A percentile compares a stretch with the other conserved stretches of the same genome.
Conservation (phyloP, 2,797 vertebrate genomes). For the Artibeus lituratus region DNA sequence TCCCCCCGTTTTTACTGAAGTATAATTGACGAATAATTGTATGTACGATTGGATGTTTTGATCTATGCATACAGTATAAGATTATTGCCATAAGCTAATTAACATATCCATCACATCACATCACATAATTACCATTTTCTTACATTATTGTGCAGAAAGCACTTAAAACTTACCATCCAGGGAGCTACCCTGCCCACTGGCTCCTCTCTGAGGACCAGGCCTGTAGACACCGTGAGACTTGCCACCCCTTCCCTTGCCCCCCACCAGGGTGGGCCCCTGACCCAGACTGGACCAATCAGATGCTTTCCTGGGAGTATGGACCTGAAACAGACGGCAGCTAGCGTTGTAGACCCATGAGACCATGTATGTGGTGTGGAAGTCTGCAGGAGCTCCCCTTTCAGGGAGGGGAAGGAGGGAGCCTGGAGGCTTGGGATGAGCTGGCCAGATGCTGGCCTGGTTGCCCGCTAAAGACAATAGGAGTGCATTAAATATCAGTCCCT, state of each 20-base stretch:
- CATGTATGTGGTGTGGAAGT: rapidly evolving
- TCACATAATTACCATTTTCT: neutral
- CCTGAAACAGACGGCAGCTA: neutral
- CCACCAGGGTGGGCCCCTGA: neutral
- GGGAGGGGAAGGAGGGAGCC: neutral
- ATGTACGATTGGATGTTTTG: neutral
- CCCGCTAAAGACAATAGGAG: neutral
- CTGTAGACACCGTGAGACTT: neutral
- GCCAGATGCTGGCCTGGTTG: neutral
- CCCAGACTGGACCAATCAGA: neutral
- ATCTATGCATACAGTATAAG: neutral
- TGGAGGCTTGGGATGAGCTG: neutral
- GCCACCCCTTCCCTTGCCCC: neutral
- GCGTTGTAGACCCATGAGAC: neutral
- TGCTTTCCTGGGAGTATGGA: neutral
- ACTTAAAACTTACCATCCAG: neutral
- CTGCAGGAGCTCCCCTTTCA: neutral
- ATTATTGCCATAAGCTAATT: neutral
- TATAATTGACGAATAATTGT: neutral
- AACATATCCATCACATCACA: no score
- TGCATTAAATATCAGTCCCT: neutral
- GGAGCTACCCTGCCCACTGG: neutral
- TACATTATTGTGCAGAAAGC: neutral
- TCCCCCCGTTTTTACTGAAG: neutral
- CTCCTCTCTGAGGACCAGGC: neutral